Evolutionary conservation across 2,113 vertebrate genomes (phyloP), one percentile per base, ranked within the genome.

Genomic region (Chrysochloris asiatica): DNA sequence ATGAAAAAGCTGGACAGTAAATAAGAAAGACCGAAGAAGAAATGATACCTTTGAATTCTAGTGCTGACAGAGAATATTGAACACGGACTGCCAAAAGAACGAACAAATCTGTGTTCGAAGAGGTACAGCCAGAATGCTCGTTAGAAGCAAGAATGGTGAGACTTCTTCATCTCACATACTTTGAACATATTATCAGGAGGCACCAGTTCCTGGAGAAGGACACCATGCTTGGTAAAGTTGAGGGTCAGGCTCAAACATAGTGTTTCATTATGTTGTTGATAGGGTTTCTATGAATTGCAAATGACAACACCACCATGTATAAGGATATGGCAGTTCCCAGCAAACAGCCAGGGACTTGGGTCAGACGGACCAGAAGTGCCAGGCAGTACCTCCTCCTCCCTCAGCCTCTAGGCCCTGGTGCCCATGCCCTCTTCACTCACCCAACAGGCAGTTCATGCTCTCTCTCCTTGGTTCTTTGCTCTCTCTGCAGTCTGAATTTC

Each of bases 341-440:
- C 45, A 47, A 65, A n/a, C 48, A 59, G 75, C 69, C 45, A 22
- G 72, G 17, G n/a, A 63, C 48, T 0, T 17, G 82, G 30, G 30
- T 50, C 48, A 19, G n/a, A 41, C 21, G 71, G 43, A 45, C 36
- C n/a, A 10, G 33, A 71, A 28, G 45, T 41, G 50, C 2, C 1
- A 0, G 65, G 30, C 21, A 38, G 14, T 9, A n/a, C 1, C 13
- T 26, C 22, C 63, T 45, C 14, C 43, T 59, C 2, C 63, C 41
- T 19, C 56, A 21, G 67, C 21, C 43, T 65, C 3, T 56, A 17
- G 48, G 38, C 50, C 30, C 63, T 71, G 30, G 38, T 0, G 0
- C 77, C 65, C 52, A 38, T 2, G 3, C 21, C 52, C 26, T 82
- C 72, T 47, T 90, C 91, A 93, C 95, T 96, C 90, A 97, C 95